Evolutionary conservation across 2,888 invertebrate genomes (phyloP).

Genomic region (Campaea margaritaria): DNA sequence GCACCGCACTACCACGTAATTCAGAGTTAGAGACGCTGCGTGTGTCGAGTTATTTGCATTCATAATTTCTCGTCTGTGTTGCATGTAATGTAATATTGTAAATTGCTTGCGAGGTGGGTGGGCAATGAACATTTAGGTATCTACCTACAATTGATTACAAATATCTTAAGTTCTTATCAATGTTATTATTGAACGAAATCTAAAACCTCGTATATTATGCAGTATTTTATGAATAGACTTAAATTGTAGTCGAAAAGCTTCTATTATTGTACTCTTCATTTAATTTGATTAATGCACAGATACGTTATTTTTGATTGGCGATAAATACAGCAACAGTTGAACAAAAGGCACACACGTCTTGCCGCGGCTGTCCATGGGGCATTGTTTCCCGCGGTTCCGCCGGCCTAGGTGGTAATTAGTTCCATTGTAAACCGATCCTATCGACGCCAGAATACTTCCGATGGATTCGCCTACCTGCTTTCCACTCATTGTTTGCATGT

Average conservation of each 20-base stretch:
- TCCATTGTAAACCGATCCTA: constrained; percentile 81
- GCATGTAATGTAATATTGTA: no score
- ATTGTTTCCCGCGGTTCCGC: constrained; percentile 67
- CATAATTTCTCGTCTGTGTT: no score
- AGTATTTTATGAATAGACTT: constrained; percentile 13
- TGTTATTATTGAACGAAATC: background rate
- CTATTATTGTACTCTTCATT: constrained; percentile 13
- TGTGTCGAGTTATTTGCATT: no score
- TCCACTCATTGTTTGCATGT: constrained; percentile 73
- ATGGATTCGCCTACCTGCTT: constrained; percentile 80
- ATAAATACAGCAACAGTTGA: constrained; percentile 56
- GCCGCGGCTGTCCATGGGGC: constrained; percentile 53
- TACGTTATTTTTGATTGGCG: constrained; percentile 50
- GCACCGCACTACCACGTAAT: no score
- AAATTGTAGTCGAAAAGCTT: constrained; percentile 4
- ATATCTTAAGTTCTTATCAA: background rate
- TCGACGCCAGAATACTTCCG: constrained; percentile 76
- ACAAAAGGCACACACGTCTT: constrained; percentile 64
- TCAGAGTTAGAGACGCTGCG: no score
- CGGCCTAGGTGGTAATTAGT: constrained; percentile 74
- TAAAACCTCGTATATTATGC: background rate
- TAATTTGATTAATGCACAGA: constrained; percentile 33
- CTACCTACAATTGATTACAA: background rate
- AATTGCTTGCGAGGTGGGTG: no score
- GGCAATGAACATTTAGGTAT: no score